Conservation (phyloP, 2,113 vertebrate species). For the Gadus macrocephalus region DNA sequence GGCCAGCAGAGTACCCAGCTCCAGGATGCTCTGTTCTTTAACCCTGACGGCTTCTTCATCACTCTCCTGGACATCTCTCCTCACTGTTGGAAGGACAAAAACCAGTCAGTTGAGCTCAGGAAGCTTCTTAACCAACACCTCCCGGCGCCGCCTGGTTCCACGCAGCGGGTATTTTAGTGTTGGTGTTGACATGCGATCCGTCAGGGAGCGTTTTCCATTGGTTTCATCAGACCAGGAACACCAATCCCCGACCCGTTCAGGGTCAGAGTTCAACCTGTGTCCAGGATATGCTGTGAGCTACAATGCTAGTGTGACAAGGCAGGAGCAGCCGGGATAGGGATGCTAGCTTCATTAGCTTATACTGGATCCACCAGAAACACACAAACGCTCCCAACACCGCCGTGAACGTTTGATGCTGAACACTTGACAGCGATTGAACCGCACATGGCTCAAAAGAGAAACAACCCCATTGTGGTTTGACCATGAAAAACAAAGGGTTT, state of each 20-base stretch:
- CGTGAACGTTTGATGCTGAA: too few relatives aligned
- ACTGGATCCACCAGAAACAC: neutral
- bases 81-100: conserved; percentile 73
- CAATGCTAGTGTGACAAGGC: conserved; percentile 50
- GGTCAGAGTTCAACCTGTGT: neutral
- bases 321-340: conserved; percentile 28
- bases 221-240: too few relatives aligned
- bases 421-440: too few relatives aligned
- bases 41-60: conserved; percentile 97
- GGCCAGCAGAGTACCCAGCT: conserved; percentile 90
- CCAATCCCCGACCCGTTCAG: neutral
- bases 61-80: conserved; percentile 93
- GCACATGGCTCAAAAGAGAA: too few relatives aligned
- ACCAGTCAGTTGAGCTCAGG: neutral
- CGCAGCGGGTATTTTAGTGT: too few relatives aligned
- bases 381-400: too few relatives aligned
- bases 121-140: too few relatives aligned
- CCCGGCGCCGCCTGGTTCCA: too few relatives aligned
- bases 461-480: too few relatives aligned
- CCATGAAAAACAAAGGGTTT: neutral
- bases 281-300: conserved; percentile 31
- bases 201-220: too few relatives aligned
- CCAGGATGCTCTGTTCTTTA: conserved; percentile 99
- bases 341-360: neutral
- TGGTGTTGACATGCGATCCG: too few relatives aligned